Evolutionary conservation across 2,797 vertebrate genomes (phyloP), one percentile per base, ranked within the genome.

Genomic region (Anabas testudineus): DNA sequence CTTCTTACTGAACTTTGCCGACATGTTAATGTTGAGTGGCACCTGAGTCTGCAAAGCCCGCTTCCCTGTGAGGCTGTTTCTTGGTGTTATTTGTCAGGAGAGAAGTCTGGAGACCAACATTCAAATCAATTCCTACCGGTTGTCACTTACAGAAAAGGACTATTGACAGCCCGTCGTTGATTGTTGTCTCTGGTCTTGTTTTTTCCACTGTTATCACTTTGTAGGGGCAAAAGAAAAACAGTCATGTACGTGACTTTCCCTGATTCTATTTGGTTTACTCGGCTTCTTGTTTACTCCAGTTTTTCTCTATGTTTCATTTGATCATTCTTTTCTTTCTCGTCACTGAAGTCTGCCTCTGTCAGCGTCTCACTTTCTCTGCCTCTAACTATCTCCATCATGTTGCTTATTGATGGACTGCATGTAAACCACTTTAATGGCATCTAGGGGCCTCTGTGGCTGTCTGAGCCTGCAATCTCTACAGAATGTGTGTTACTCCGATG

Each of bases 81-180:
- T 70, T 16, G 18, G 59, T 71, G 53, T 60, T 82, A 65, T 86
- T 86, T 74, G 59, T 77, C 60, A 43, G 76, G 30, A 55, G n/a
- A 65, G 46, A 58, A 46, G 56, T 24, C 45, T 51, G 26, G 39
- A 34, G 52, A 67, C 48, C 0, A 0, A 15, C 66, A 62, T 80
- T 73, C 71, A 77, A 78, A 87, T 81, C 49, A 53, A 82, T 87
- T 71, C 63, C 69, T 74, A 42, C 52, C 36, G n/a, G 56, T 76
- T 74, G 63, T 81, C 80, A 61, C 62, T 53, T 67, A 69, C 60
- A 82, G 67, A 79, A 74, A 77, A 75, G 65, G 49, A 79, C 72
- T 79, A 75, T 75, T 69, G 73, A 76, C 65, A 53, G 46, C 18
- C 10, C 49, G 15, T 24, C 82, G 54, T 65, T 71, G 37, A 36